Evolutionary conservation across 2,888 invertebrate species (phyloP).

Genomic region (Cerastoderma edule): DNA sequence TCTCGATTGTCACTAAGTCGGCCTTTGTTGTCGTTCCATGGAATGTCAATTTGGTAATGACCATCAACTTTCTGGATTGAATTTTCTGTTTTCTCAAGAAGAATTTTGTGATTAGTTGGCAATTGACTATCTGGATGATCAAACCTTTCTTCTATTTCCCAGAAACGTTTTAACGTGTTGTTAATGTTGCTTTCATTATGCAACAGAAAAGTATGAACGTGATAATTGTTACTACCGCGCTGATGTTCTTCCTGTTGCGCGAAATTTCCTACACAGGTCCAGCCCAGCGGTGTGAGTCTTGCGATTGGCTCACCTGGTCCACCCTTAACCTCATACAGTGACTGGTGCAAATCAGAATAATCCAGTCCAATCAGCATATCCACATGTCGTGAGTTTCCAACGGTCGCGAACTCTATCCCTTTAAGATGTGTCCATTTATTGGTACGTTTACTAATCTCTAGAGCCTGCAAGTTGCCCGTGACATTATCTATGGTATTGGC

Average conservation of each 20-base stretch:
- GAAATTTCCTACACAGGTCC: conserved; percentile 40
- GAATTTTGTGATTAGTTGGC: not conserved
- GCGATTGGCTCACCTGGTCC: conserved; percentile 41
- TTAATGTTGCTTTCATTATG: not conserved
- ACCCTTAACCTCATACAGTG: conserved; percentile 34
- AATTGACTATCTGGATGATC: not conserved
- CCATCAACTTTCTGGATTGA: not conserved
- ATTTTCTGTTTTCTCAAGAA: conserved; percentile 1
- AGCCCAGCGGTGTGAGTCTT: conserved; percentile 45
- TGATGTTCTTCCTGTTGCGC: not conserved
- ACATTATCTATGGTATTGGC: conserved; percentile 35
- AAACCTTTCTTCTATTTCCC: conserved; percentile 28
- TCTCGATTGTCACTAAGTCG: not conserved
- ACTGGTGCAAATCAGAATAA: conserved; percentile 38
- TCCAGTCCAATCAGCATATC: conserved; percentile 47
- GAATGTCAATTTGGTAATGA: conserved; percentile 27
- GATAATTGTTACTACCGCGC: too few species aligned
- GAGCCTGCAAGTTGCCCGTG: conserved; percentile 27
- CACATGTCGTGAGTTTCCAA: conserved; percentile 7
- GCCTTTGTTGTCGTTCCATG: conserved; percentile 22
- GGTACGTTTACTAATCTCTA: conserved; percentile 35
- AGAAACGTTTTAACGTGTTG: conserved; percentile 25
- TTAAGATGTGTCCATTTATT: conserved; percentile 25
- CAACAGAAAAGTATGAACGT: not conserved
- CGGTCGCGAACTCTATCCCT: conserved; percentile 19